Percentiles rank a stretch among this genome's conserved stretches.
Evolutionary conservation across 2,888 invertebrate species (phyloP).

Genomic region (Microplitis manilae): DNA sequence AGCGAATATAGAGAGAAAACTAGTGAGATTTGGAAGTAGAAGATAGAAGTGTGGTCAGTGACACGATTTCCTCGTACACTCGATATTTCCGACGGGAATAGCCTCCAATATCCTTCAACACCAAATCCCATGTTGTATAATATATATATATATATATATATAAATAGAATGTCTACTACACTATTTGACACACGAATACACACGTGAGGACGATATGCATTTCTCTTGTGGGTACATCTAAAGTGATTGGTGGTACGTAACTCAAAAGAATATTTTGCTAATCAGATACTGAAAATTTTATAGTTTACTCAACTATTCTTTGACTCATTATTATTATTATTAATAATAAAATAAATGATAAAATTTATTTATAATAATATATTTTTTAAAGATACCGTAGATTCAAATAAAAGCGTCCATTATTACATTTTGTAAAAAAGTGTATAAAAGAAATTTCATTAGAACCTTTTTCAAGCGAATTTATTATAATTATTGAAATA

Average conservation of each 20-base stretch:
- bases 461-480: too few relatives aligned
- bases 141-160: background rate
- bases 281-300: background rate
- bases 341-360: too few relatives aligned
- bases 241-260: background rate
- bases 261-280: background rate
- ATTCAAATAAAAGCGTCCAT: too few relatives aligned
- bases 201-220: background rate
- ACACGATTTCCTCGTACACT: constrained; percentile 40
- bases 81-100: constrained; percentile 40
- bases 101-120: constrained; percentile 39
- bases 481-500: too few relatives aligned
- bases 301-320: background rate
- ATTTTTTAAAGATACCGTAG: too few relatives aligned
- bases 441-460: too few relatives aligned
- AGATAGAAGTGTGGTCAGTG: constrained; percentile 33
- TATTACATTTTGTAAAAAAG: too few relatives aligned
- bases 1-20: background rate
- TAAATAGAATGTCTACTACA: background rate
- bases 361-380: too few relatives aligned
- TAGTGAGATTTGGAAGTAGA: constrained; percentile 29
- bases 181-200: constrained; percentile 20
- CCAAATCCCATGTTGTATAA: constrained; percentile 5
- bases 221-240: background rate
- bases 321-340: too few relatives aligned